A percentile compares a stretch with the other conserved stretches of the same genome.
These are phyloP conservation scores for Cheiracanthium punctorium DNA, from an alignment of 2,888 invertebrate genomes.

Conservation along the genomic window DNA sequence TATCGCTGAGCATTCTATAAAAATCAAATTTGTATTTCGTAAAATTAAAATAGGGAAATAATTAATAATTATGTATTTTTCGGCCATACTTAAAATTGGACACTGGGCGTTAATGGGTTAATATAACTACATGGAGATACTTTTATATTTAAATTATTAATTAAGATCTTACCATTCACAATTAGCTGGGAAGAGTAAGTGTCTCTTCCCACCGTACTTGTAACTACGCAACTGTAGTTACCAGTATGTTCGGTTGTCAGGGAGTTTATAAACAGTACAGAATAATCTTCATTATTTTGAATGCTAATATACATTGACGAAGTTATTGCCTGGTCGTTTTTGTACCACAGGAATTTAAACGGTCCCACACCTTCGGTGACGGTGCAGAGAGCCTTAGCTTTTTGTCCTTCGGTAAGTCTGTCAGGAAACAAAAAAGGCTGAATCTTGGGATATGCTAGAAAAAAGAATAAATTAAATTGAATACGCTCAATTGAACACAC, in stretches of 20 bases:
- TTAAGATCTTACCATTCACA: constrained; percentile 49
- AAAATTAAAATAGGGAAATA: no score
- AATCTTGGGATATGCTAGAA: constrained; percentile 46
- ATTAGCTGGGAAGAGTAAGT: constrained; percentile 39
- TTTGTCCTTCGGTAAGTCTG: constrained; percentile 51
- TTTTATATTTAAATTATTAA: no score
- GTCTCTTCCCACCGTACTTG: constrained; percentile 46
- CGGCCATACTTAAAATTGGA: no score
- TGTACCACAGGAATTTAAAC: constrained; percentile 56
- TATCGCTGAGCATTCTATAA: no score
- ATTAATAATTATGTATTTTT: no score
- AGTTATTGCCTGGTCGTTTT: constrained; percentile 30
- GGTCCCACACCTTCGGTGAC: constrained; percentile 45
- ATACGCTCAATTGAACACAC: no score
- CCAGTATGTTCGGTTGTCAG: constrained; percentile 39
- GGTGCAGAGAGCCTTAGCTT: constrained; percentile 36
- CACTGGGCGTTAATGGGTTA: no score
- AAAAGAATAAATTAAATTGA: no score
- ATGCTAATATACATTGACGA: constrained; percentile 13
- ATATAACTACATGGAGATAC: no score
- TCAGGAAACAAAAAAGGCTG: constrained; percentile 51
- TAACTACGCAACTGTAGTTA: constrained; percentile 60
- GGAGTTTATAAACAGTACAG: constrained; percentile 33
- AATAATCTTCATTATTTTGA: constrained; percentile 49
- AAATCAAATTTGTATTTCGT: no score